Base-by-base conservation (phyloP, 1,140 invertebrate species). In the Drosophila neocordata region DNA sequence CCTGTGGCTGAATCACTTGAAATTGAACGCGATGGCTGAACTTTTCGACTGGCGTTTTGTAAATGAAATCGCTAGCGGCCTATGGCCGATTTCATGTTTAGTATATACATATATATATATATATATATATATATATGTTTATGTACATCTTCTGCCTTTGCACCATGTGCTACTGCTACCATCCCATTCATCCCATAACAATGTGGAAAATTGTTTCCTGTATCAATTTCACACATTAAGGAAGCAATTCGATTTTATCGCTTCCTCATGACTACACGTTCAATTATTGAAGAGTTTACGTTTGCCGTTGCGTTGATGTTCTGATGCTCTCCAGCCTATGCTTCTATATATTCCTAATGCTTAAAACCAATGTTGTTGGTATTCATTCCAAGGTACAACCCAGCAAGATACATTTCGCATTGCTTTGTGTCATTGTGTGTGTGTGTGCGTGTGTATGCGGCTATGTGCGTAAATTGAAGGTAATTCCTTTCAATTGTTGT, bases 171-270 rank as follows among this genome's bases (percentile, higher is more conserved):
- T 80, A 24, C 22, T 31, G 4, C 27, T 6, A 4, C 27, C 27
- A 31, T 31, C 27, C 27, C 27, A 31, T 65, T 77, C 41, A 48
- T 65, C 80, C 73, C 80, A 89, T 89, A 89, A 89, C 85, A 89
- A 89, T 89, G 87, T 81, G 85, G 85, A 89, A 89, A 89, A 89
- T 89, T 89, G 87, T 89, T 89, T 89, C 85, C 85, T 85, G 87
- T 89, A 89, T 89, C 87, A 89, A 89, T 89, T 89, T 89, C 81
- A 89, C 87, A 89, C 81, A 89, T 89, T 89, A 89, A 89, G 85
- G 85, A 89, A 89, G 81, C 87, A 85, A 89, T 89, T 89, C 79
- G 81, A 85, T 89, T 89, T 89, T 90, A 89, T 89, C 87, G 81
- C 78, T 89, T 89, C 85, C 87, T 89, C 83, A 87, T 88, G 84